Base-by-base conservation (phyloP, 2,888 invertebrate species). In the Trachelus stipa region DNA sequence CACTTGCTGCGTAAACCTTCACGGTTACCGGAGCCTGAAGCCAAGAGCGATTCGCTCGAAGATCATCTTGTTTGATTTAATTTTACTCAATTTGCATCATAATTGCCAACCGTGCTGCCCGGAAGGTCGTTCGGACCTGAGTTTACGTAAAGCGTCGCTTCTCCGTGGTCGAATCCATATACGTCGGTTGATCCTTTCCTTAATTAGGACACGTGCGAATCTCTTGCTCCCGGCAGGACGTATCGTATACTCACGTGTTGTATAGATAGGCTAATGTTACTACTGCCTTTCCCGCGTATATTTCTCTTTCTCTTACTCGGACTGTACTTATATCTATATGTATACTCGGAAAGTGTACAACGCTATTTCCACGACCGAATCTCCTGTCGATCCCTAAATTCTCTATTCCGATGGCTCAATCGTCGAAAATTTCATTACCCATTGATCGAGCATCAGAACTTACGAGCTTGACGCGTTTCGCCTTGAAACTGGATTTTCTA, bases 31-130 rank as follows among this genome's bases (percentile, higher is more conserved):
- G 40, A 56, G 40, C 40, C 40, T 56, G 40, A 56, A 56, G 40
- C 40, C 23, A 56, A 56, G 23, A 56, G 40, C 40, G 40, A 56
- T 56, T 56, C 40, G 40, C 23, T 23, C 23, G 23, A 56, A 56
- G 23, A 56, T 40, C 40, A 40, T 56, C 40, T 56, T 74, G 74
- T 74, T 77, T 77, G 77, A 74, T 77, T 77, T 74, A 77, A 77
- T 77, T 77, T 77, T 37, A 68, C 73, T 77, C 68, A 34, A 74
- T 77, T 77, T 73, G 68, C 77, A 74, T 77, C 74, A 73, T 77
- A 77, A 77, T 77, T 77, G 71, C 73, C 40, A 15, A 40, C 15
- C 15, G 40, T 15, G 15, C 40, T 23, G 23, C 23, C 23, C 40
- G 40, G 23, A 56, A 56, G 40, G 23, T 56, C 40, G 40, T 23